Evolutionary conservation across 2,797 vertebrate genomes (phyloP), one percentile per base, ranked within the genome.

Genomic region (Rhinogobio ventralis): DNA sequence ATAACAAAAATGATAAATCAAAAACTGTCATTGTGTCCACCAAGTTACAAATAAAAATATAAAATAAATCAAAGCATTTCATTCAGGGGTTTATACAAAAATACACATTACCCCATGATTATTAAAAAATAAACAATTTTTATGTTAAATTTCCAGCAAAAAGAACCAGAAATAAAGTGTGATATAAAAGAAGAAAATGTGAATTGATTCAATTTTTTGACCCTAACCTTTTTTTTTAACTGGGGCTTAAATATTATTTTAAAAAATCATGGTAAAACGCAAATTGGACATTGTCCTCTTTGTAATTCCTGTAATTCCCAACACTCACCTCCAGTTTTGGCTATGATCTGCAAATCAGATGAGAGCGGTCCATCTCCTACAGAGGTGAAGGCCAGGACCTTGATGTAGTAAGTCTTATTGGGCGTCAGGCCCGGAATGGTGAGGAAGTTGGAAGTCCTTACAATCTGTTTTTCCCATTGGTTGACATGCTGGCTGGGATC

Each of bases 331-430:
- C 98, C 98, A 30, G 98, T 99, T 91, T 99, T 98, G 78, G 98
- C 98, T 73, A 99, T 98, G 91, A 99, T 98, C 92, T 99, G 98
- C 87, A 99, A 97, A 88, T 99, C 98, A 86, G 96, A 93, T 51
- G 98, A 99, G 76, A 99, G 96, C 0, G 98, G 98, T 60, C 98
- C 98, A 75, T 99, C 98, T 1, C 98, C 98, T 84, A 99, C 98
- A 13, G 98, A 99, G 82, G 98, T 99, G 91, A 96, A 99, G 87
- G 98, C 98, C 93, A 99, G 92, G 45, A 99, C 98, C 90, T 97
- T 98, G 89, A 99, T 98, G 78, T 98, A 97, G 82, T 99, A 99
- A 0, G 97, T 99, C 92, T 97, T 98, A 90, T 99, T 98, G 60
- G 98, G 97, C 60, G 97, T 96, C 57, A 99, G 94, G 81, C 96